Evolutionary conservation across 1,140 invertebrate genomes (phyloP).

Genomic region (Meloidogyne hapla): DNA sequence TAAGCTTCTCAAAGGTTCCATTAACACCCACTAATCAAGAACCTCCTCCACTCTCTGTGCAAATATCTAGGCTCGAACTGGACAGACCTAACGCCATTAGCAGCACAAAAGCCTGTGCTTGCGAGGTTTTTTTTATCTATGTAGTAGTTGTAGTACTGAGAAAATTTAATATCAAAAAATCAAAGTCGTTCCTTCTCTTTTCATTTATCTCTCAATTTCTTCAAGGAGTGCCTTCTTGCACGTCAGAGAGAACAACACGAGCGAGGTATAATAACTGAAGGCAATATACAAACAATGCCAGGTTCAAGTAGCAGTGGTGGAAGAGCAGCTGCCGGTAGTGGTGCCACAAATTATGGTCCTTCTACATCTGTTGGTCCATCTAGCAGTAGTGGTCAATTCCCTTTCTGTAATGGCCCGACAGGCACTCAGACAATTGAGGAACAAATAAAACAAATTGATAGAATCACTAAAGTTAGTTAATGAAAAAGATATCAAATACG

Average conservation of each 20-base stretch:
- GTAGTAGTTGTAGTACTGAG: too few species aligned
- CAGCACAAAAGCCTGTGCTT: constrained; percentile 6
- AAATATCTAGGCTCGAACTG: constrained; percentile 6
- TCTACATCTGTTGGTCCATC: constrained; percentile 18
- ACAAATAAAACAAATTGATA: constrained; percentile 38
- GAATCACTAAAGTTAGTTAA: constrained; percentile 30
- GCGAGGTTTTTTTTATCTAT: constrained; percentile 7
- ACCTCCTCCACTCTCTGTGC: background rate
- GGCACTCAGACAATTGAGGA: constrained; percentile 33
- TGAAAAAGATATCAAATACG: background rate
- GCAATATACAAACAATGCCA: background rate
- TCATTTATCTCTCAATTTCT: too few species aligned
- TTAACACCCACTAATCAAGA: background rate
- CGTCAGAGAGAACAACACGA: constrained; percentile 1
- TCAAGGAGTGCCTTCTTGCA: constrained; percentile 22
- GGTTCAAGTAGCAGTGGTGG: background rate
- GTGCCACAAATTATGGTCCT: constrained; percentile 12
- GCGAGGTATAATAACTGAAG: background rate
- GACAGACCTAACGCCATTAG: constrained; percentile 17
- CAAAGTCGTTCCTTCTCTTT: background rate
- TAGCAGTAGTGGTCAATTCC: constrained; percentile 14
- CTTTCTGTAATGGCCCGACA: constrained; percentile 5
- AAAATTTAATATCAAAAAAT: too few species aligned
- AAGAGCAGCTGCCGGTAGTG: background rate
- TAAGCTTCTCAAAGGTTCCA: background rate